Evolutionary conservation across 2,888 invertebrate genomes (phyloP).

Genomic region (Falcaria lacertinaria): DNA sequence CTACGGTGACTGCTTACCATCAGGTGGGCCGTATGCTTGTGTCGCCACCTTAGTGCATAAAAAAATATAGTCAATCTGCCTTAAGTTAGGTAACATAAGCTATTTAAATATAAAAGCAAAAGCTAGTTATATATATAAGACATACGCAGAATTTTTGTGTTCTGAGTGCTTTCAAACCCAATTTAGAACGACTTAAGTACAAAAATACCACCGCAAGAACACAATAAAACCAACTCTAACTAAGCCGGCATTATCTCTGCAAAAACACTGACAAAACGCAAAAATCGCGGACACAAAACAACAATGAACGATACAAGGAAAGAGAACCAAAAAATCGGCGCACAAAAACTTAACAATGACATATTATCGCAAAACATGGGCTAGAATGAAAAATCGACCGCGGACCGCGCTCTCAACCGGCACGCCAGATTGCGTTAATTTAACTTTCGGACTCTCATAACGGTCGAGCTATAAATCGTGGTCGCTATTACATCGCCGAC

Average conservation of each 20-base stretch:
- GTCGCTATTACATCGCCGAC: constrained; percentile 6
- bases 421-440: constrained; percentile 3
- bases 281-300: background rate
- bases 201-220: too few relatives aligned
- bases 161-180: too few relatives aligned
- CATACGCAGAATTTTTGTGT: too few relatives aligned
- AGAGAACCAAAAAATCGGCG: background rate
- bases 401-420: background rate
- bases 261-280: background rate
- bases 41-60: too few relatives aligned
- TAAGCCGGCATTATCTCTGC: background rate
- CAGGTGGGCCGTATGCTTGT: too few relatives aligned
- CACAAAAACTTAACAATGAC: constrained; percentile 1
- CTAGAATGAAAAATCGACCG: background rate
- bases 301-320: background rate
- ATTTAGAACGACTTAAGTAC: too few relatives aligned
- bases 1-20: too few relatives aligned
- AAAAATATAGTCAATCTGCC: too few relatives aligned
- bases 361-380: constrained; percentile 1
- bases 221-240: too few relatives aligned
- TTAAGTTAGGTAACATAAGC: too few relatives aligned
- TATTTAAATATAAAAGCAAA: too few relatives aligned
- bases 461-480: constrained; percentile 10
- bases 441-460: constrained; percentile 9
- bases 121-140: too few relatives aligned